Evolutionary conservation across 2,797 vertebrate genomes (phyloP), one percentile per base, ranked within the genome.

Genomic region (Schizopygopsis malacanthus): DNA sequence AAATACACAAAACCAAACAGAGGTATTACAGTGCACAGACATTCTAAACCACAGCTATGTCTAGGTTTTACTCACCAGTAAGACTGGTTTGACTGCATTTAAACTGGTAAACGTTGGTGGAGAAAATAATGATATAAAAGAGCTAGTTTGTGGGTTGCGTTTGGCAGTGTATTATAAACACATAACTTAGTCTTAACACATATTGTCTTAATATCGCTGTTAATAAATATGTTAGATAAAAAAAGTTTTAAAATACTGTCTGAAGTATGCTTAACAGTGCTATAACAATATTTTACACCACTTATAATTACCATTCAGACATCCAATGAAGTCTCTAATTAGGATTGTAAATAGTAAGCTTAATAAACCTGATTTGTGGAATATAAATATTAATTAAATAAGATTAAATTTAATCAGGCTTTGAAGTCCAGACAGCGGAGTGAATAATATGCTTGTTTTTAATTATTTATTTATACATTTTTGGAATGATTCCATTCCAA

Each of bases 1-100:
- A 87, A 75, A 89, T 28, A 37, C 39, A 41, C 39, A 88, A 73
- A 71, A 4, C 84, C 70, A 88, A 67, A 72, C 6, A 71, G n/a
- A 85, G 18, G 33, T 39, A 84, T 45, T 28, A 79, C 76, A 85
- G 76, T 43, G 50, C 54, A 75, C 4, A 71, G 33, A 70, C 33
- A 13, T 33, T 63, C 18, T 22, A 25, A 82, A 70, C 12, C 39
- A 45, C 33, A 78, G 4, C 6, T 56, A 25, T 22, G 76, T 37
- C 20, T 25, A 25, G 20, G 2, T 10, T 37, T 76, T 20, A 76
- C 33, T 76, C 39, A 1, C 43, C 33, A 67, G 10, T 61, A 56
- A 18, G 12, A 52, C 28, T 28, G 37, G 22, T 56, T 43, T 37
- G 41, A 61, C 6, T 73, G 11, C 41, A 61, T 73, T 6, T 22